A percentile compares a stretch with the other conserved stretches of the same genome.
Evolutionary conservation across 2,888 invertebrate genomes (phyloP).

Genomic region (Hedya salicella): DNA sequence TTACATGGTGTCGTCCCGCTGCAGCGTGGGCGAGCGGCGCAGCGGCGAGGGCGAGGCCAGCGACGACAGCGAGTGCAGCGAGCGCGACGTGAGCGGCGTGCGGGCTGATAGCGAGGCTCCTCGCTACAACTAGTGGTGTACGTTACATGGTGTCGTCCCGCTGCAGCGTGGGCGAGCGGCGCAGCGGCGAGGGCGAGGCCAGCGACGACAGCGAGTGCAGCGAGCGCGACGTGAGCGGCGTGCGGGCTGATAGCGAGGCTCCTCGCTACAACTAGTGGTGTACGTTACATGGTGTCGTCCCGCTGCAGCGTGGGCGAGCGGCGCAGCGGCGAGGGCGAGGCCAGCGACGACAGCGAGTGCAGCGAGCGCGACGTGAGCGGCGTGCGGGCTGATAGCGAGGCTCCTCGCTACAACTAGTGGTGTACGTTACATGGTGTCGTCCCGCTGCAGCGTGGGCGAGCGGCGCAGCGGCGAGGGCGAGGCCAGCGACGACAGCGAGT

Average conservation of each 20-base stretch:
- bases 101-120: constrained; percentile 76
- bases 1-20: constrained; percentile 76
- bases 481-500: constrained; percentile 73
- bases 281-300: constrained; percentile 72
- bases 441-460: too few species aligned
- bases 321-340: constrained; percentile 59
- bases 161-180: too few species aligned
- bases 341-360: constrained; percentile 78
- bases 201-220: constrained; percentile 74
- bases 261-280: constrained; percentile 43
- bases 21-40: constrained; percentile 71
- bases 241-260: too few species aligned
- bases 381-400: constrained; percentile 74
- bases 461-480: constrained; percentile 61
- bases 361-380: constrained; percentile 80
- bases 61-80: constrained; percentile 79
- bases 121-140: constrained; percentile 81
- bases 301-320: constrained; percentile 75
- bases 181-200: constrained; percentile 63
- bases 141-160: too few species aligned
- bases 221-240: too few species aligned
- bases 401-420: constrained; percentile 82
- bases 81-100: constrained; percentile 79
- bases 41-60: constrained; percentile 64
- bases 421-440: constrained; percentile 69